Evolutionary conservation across 2,888 invertebrate genomes (phyloP), one percentile per base, ranked within the genome.

Genomic region (Gortyna flavago): DNA sequence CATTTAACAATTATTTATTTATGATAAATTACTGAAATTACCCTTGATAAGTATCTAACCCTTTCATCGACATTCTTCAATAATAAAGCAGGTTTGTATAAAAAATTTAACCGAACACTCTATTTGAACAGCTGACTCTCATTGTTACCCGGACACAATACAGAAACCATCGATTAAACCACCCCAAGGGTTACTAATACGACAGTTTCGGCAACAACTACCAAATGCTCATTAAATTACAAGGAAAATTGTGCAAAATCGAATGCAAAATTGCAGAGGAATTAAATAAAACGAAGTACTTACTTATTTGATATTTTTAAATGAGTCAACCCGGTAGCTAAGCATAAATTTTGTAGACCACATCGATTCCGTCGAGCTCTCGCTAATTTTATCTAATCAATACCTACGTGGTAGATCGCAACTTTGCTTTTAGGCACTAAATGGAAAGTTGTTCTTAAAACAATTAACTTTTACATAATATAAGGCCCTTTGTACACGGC

Each of bases 361-460:
- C 51, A 66, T 77, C 72, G 75, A 74, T 71, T 67, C 51, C 38
- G 29, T 78, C 75, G 38, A 84, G 72, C 62, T 77, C 57, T 25
- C 21, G 75, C 74, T 72, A 85, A 84, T 85, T 87, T 75, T 68
- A 73, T 77, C 72, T 72, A 73, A 83, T 77, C 83, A 86, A 74
- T 81, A 44, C 44, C 41, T 41, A 83, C 72, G 75, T 69, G 41
- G 21, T 80, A 54, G 77, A 74, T 75, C 41, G 8, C 67, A 86
- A 83, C 81, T 86, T 87, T 86, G 77, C 82, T 87, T 86, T 84
- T 83, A 87, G 71, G 57, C 73, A 73, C 77, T 48, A 16, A 70
- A 72, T 35, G 48, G 74, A 78, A 71, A 29, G 69, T 62, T 76
- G 74, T 79, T 81, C 38, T 61, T 84, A 78, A 80, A 83, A 79